Conservation (phyloP, 2,113 vertebrate species). For the Eptatretus burgeri region DNA sequence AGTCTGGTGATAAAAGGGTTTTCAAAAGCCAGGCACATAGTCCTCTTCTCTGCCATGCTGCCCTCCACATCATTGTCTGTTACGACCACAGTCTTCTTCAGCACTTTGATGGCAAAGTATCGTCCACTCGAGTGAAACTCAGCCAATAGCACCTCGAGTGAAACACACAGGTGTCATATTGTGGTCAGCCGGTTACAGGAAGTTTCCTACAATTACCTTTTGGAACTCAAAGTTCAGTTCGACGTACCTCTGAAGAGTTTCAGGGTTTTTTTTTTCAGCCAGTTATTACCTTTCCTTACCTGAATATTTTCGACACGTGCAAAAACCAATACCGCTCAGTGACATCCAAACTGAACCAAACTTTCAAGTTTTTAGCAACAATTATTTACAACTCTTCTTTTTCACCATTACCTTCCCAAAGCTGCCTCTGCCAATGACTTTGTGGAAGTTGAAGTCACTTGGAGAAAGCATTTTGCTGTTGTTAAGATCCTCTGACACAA, state of each 20-base stretch:
- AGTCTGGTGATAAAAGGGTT: conserved; percentile 87
- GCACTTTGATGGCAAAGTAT: conserved; percentile 67
- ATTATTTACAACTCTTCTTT: background rate
- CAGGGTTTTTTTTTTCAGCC: too few relatives aligned
- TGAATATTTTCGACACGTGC: too few relatives aligned
- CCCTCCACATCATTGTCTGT: conserved; percentile 92
- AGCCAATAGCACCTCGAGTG: conserved; percentile 45
- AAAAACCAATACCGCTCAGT: too few relatives aligned
- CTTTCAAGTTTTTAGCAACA: too few relatives aligned
- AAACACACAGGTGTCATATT: too few relatives aligned
- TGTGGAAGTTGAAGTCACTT: conserved; percentile 53
- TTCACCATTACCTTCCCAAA: conserved; percentile 52
- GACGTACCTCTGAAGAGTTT: too few relatives aligned
- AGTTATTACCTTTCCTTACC: too few relatives aligned
- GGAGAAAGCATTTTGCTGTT: conserved; percentile 18
- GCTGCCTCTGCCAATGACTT: conserved; percentile 88
- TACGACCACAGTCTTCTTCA: conserved; percentile 86
- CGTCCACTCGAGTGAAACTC: conserved; percentile 55
- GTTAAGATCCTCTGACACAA: too few relatives aligned
- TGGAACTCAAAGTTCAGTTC: too few relatives aligned
- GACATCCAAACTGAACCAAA: too few relatives aligned
- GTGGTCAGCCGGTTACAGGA: too few relatives aligned
- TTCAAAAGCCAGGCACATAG: conserved; percentile 66
- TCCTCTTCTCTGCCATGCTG: conserved; percentile 89
- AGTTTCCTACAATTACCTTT: too few relatives aligned